A percentile compares a stretch with the other conserved stretches of the same genome.
Conservation (phyloP, 1,140 invertebrate species). For the Acromyrmex echinatior region DNA sequence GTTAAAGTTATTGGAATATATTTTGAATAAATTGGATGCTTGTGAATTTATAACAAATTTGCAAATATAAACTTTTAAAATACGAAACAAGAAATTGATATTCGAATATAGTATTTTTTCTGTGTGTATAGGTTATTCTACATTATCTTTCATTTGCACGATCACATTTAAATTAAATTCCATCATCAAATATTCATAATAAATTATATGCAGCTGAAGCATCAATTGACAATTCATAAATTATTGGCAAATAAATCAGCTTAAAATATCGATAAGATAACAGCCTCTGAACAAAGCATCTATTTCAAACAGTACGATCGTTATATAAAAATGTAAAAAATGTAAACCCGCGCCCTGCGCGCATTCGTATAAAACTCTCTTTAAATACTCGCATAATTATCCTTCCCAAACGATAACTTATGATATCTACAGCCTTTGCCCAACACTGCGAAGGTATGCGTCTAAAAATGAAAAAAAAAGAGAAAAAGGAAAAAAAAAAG, state of each 20-base stretch:
- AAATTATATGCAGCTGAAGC: background rate
- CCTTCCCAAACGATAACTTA: constrained; percentile 21
- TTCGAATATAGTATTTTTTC: no score
- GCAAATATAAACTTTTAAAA: no score
- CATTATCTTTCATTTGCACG: background rate
- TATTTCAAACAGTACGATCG: constrained; percentile 52
- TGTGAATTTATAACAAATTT: no score
- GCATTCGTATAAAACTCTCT: constrained; percentile 38
- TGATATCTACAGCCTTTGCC: constrained; percentile 44
- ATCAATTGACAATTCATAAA: constrained; percentile 7
- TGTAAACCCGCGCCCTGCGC: constrained; percentile 30
- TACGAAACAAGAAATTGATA: no score
- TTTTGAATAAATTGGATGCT: no score
- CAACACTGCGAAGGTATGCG: constrained; percentile 65
- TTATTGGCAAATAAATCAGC: constrained; percentile 21
- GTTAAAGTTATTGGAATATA: no score
- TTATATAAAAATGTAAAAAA: constrained; percentile 34
- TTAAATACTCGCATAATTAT: constrained; percentile 39
- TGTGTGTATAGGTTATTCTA: no score
- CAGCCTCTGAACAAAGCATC: background rate
- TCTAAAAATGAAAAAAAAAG: constrained; percentile 29
- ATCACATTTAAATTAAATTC: background rate
- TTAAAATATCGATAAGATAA: constrained; percentile 32
- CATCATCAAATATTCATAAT: background rate
- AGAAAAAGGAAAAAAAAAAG: constrained; percentile 14